These are phyloP conservation scores for Doryteuthis pealeii DNA, from an alignment of 1,140 invertebrate genomes.

Conservation along the genomic window DNA sequence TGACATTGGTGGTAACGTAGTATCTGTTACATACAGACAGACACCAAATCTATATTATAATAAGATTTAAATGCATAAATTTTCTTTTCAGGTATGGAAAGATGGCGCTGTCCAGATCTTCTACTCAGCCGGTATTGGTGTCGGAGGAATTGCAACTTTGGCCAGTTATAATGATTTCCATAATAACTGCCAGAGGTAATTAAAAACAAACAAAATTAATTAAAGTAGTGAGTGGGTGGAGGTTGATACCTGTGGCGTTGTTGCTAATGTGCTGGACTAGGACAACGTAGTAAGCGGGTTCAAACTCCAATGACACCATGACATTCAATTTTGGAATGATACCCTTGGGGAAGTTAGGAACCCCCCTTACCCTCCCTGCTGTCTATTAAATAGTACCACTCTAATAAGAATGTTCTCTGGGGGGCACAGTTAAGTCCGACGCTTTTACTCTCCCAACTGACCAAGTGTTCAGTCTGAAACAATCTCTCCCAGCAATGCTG, in stretches of 20 bases:
- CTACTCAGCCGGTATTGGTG: conserved; percentile 55
- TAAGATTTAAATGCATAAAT: background rate
- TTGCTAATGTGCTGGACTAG: too few relatives aligned
- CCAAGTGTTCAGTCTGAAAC: too few relatives aligned
- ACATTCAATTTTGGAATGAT: too few relatives aligned
- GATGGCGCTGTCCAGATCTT: conserved; percentile 57
- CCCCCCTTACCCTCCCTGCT: background rate
- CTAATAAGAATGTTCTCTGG: too few relatives aligned
- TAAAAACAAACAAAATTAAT: background rate
- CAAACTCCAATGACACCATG: too few relatives aligned
- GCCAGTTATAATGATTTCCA: conserved; percentile 57
- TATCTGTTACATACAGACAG: too few relatives aligned
- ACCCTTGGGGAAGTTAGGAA: background rate
- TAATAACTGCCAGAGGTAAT: conserved; percentile 52
- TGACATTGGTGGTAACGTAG: too few relatives aligned
- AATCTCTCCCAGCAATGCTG: too few relatives aligned
- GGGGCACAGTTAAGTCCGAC: too few relatives aligned
- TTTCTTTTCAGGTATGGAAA: conserved; percentile 49
- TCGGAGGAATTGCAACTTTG: conserved; percentile 52
- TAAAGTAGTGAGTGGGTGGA: background rate
- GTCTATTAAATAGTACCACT: background rate
- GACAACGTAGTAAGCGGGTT: too few relatives aligned
- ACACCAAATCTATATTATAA: background rate
- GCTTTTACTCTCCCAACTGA: too few relatives aligned
- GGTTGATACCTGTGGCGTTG: background rate